phyloP scores from a whole-genome alignment of 2,113 vertebrate species.

The Callopanchax toddi region DNA sequence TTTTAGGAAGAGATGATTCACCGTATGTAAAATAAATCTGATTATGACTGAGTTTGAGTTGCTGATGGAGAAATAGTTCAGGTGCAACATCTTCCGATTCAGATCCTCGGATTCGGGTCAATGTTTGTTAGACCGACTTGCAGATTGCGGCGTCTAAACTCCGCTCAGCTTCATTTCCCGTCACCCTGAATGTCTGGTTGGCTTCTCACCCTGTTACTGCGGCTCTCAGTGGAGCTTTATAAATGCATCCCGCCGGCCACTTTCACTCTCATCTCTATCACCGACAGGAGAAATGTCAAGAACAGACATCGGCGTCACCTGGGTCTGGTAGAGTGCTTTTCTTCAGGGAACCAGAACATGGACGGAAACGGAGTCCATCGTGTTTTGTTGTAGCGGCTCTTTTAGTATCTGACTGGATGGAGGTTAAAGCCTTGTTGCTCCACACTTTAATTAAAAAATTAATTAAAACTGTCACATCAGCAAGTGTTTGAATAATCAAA shows the following conservation, averaged over 20 bases:
- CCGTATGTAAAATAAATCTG: neutral
- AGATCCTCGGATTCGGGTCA: conserved; percentile 6
- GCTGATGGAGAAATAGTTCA: neutral
- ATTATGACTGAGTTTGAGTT: neutral
- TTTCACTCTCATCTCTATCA: conserved; percentile 44
- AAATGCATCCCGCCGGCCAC: conserved; percentile 39
- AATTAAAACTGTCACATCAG: too few relatives aligned
- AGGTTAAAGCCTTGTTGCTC: conserved; percentile 12
- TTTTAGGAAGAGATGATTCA: neutral
- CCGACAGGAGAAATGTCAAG: conserved; percentile 61
- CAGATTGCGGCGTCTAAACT: conserved; percentile 20
- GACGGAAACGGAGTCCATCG: conserved; percentile 56
- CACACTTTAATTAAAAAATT: neutral
- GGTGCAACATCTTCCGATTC: neutral
- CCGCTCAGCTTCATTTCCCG: conserved; percentile 29
- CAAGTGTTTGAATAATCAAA: neutral
- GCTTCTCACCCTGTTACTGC: conserved; percentile 49
- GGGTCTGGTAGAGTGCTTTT: conserved; percentile 49
- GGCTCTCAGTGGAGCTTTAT: conserved; percentile 42
- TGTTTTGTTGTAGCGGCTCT: conserved; percentile 26
- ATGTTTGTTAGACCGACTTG: conserved; percentile 4
- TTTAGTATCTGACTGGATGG: conserved; percentile 28
- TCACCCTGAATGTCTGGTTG: conserved; percentile 37
- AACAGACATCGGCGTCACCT: conserved; percentile 51
- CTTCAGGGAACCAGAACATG: conserved; percentile 49